Conservation (phyloP, 2,888 invertebrate species). For the Mimachlamys varia region DNA sequence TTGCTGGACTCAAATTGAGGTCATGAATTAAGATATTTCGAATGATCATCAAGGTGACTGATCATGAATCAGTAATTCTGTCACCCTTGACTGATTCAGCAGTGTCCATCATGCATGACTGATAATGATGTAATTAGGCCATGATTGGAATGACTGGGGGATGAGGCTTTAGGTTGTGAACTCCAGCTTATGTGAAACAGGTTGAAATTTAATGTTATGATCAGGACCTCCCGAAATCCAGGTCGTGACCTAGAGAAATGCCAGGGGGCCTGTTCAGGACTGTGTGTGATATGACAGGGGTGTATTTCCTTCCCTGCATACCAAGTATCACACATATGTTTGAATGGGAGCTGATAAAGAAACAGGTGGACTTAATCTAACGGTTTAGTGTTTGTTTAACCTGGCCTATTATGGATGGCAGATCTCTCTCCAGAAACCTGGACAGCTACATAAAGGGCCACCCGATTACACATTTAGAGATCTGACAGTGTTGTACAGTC, state of each 20-base stretch:
- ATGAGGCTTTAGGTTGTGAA: background rate
- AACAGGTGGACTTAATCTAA: conserved; percentile 33
- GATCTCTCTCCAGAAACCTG: background rate
- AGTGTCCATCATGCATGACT: conserved; percentile 15
- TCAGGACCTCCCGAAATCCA: background rate
- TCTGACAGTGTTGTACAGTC: no score
- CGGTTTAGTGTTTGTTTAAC: conserved; percentile 18
- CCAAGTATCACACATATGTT: conserved; percentile 24
- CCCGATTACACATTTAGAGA: no score
- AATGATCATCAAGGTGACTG: background rate
- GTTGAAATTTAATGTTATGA: background rate
- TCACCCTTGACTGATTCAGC: background rate
- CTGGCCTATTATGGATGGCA: background rate
- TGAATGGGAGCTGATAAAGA: conserved; percentile 8
- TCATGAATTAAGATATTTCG: background rate
- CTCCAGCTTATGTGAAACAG: background rate
- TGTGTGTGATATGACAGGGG: background rate
- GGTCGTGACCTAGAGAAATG: background rate
- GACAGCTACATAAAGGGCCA: no score
- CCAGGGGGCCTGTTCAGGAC: background rate
- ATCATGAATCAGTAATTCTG: background rate
- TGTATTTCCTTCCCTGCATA: background rate
- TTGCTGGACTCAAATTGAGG: background rate
- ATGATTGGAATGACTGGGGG: background rate
- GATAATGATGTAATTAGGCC: conserved; percentile 18